These are phyloP conservation scores for Piprites chloris DNA, from an alignment of 2,113 vertebrate species.

Conservation along the genomic window DNA sequence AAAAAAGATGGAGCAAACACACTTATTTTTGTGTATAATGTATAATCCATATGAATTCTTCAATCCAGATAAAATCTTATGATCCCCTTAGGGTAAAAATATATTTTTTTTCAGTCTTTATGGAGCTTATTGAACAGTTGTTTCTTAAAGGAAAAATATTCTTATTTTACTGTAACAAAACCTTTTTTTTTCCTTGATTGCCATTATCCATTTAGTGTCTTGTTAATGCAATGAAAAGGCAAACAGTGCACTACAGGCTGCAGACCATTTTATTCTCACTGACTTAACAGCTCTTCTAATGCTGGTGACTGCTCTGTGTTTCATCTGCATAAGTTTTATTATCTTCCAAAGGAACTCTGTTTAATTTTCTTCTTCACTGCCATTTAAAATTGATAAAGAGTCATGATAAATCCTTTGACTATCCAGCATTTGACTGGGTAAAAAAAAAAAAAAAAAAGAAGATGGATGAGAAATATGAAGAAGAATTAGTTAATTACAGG, in stretches of 20 bases:
- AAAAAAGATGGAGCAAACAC: background rate
- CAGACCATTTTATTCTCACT: background rate
- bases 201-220: background rate
- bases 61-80: background rate
- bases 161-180: background rate
- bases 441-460: background rate
- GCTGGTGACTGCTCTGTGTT: constrained; percentile 4
- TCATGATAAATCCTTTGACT: background rate
- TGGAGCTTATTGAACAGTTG: background rate
- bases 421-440: background rate
- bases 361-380: constrained; percentile 50
- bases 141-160: background rate
- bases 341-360: constrained; percentile 32
- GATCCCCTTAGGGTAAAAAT: background rate
- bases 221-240: background rate
- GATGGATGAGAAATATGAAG: background rate
- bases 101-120: background rate
- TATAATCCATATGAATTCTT: background rate
- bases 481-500: background rate
- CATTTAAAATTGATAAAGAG: constrained; percentile 5
- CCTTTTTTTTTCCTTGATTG: background rate
- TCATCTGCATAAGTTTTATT: constrained; percentile 46
- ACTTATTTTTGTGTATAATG: background rate
- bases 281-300: constrained; percentile 36
- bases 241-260: background rate